Evolutionary conservation across 2,797 vertebrate species (phyloP).

Genomic region (Argyrosomus regius): DNA sequence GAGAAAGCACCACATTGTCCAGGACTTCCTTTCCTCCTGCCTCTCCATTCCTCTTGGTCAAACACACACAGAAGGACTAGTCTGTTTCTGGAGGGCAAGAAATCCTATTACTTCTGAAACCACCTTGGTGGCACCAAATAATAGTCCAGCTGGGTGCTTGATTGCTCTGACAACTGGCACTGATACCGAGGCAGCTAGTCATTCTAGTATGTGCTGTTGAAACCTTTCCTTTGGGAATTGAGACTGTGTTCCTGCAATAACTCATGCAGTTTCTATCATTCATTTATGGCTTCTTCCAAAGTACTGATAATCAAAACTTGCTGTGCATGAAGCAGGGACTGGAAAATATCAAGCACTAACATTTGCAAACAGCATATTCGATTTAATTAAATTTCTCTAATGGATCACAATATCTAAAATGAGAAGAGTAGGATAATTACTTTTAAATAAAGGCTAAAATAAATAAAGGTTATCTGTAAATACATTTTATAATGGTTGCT

Average conservation of each 20-base stretch:
- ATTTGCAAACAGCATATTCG: conserved; percentile 14
- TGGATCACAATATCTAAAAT: conserved; percentile 20
- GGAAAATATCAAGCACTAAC: conserved; percentile 3
- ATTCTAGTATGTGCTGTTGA: conserved; percentile 49
- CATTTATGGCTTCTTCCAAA: conserved; percentile 23
- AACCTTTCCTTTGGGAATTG: conserved; percentile 43
- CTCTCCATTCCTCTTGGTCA: conserved; percentile 73
- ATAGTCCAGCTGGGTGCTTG: conserved; percentile 82
- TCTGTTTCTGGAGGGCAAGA: conserved; percentile 79
- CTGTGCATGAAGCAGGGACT: neutral
- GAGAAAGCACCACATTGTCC: conserved; percentile 63
- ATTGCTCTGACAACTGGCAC: conserved; percentile 78
- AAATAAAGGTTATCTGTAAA: conserved; percentile 27
- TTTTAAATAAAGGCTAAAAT: conserved; percentile 25
- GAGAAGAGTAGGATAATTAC: conserved; percentile 36
- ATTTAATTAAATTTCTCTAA: conserved; percentile 23
- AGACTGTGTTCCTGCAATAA: conserved; percentile 18
- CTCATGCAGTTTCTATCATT: conserved; percentile 23
- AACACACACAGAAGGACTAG: conserved; percentile 64
- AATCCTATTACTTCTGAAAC: conserved; percentile 85
- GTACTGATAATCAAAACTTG: neutral
- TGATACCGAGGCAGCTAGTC: conserved; percentile 62
- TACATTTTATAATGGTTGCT: conserved; percentile 15
- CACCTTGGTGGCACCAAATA: conserved; percentile 79
- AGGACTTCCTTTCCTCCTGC: conserved; percentile 49